Evolutionary conservation across 2,888 invertebrate genomes (phyloP).

Genomic region (Lamproptera curius): DNA sequence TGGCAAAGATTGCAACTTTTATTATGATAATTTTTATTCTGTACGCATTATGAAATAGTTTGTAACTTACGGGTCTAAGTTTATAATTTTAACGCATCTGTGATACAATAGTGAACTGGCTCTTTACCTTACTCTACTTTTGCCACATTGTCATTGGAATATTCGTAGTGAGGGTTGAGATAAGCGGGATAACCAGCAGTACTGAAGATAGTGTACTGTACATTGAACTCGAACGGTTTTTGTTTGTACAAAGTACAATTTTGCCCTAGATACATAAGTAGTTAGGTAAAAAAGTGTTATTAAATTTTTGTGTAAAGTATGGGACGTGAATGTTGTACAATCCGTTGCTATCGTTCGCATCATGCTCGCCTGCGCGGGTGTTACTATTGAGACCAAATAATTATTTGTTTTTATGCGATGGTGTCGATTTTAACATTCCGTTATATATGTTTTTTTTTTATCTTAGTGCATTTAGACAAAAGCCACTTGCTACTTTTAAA

Average conservation of each 20-base stretch:
- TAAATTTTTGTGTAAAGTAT: constrained; percentile 56
- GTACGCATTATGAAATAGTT: constrained; percentile 35
- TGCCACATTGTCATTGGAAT: constrained; percentile 60
- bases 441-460: constrained; percentile 47
- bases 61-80: constrained; percentile 49
- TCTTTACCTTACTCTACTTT: constrained; percentile 47
- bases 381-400: constrained; percentile 77
- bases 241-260: constrained; percentile 77
- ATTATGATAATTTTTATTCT: constrained; percentile 41
- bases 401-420: constrained; percentile 75
- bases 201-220: constrained; percentile 60
- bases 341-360: constrained; percentile 59
- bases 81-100: constrained; percentile 62
- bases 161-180: constrained; percentile 39
- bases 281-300: constrained; percentile 73
- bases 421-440: constrained; percentile 78
- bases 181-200: constrained; percentile 50
- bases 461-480: constrained; percentile 65
- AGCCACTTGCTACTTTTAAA: constrained; percentile 71
- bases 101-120: constrained; percentile 71
- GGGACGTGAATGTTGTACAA: constrained; percentile 63
- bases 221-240: constrained; percentile 60
- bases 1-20: constrained; percentile 60
- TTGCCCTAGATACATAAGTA: constrained; percentile 76
- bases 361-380: constrained; percentile 61